Evolutionary conservation across 2,888 invertebrate species (phyloP), one percentile per base, ranked within the genome.

Genomic region (Cheiracanthium punctorium): DNA sequence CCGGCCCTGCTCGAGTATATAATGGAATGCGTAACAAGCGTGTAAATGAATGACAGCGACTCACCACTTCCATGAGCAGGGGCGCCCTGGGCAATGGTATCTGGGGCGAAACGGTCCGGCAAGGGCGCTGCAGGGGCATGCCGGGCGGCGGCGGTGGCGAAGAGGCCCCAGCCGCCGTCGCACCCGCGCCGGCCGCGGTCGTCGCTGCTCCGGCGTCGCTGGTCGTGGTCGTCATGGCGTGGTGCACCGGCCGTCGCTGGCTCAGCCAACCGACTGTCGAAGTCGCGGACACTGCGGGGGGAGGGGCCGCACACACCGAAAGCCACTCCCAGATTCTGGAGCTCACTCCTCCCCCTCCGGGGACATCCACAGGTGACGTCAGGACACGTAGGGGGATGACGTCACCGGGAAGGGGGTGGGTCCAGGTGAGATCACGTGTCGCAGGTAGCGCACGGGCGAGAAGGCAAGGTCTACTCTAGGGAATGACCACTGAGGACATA

Each of bases 321-420:
- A 29, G 41, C 32, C 64, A 52, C 48, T 67, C 79, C 84, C 84
- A 79, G 76, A 71, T 76, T 71, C 24, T 14, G 24, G 4, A 7
- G 24, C 52, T 73, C 41, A 77, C 73, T 79, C 73, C 84, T 79
- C 84, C 84, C 72, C 67, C 74, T 29, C 43, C 58, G 84, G 82
- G 79, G 84, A 85, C 84, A 85, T 85, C 58, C 79, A 64, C 71
- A 71, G 76, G 74, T 84, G 77, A 84, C 84, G 84, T 85, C 82
- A 84, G 33, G 77, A 77, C 82, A 77, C 72, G 43, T 32, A 29
- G 41, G 28, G n/a, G 29, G 32, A 67, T 84, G 82, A 84, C 82
- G 82, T 84, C 84, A 84, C 79, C 17, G 20, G 10, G 29, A 70
- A 70, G 74, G 79, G 82, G 69, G 1, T 24, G 58, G 74, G 43